A percentile compares a stretch with the other conserved stretches of the same genome.
Conservation (phyloP, 2,888 invertebrate genomes). For the Branchipolynoe longqiensis region DNA sequence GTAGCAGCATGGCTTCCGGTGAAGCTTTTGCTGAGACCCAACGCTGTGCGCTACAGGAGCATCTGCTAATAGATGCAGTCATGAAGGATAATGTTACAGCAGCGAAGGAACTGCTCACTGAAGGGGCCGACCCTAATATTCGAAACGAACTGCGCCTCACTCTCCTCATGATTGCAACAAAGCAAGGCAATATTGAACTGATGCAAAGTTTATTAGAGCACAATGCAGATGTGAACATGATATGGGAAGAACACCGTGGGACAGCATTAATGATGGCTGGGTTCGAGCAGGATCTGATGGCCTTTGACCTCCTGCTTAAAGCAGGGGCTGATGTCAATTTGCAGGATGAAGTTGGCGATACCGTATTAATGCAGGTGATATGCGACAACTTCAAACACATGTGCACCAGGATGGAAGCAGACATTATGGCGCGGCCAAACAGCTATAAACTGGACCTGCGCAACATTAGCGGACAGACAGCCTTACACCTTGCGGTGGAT, state of each 20-base stretch:
- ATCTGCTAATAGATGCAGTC: background rate
- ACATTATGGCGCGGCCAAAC: background rate
- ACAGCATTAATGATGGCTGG: background rate
- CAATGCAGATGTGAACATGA: background rate
- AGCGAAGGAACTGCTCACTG: background rate
- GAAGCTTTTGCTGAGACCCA: too few relatives aligned
- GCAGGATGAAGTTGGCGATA: background rate
- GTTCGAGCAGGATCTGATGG: background rate
- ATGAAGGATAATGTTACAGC: background rate
- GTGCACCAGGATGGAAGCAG: too few relatives aligned
- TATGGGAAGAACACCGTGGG: background rate
- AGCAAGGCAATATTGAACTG: background rate
- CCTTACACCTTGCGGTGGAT: background rate
- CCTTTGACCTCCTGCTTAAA: background rate
- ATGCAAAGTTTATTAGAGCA: background rate
- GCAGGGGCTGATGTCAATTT: constrained; percentile 14
- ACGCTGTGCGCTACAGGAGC: too few relatives aligned
- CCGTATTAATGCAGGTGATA: background rate
- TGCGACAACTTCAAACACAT: background rate
- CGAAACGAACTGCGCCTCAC: background rate
- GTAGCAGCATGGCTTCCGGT: too few relatives aligned
- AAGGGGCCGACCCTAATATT: background rate
- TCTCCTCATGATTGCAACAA: constrained; percentile 6
- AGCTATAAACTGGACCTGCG: background rate
- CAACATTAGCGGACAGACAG: background rate